A percentile compares a stretch with the other conserved stretches of the same genome.
These are phyloP conservation scores for Graphium colonna DNA, from an alignment of 2,888 invertebrate species.

Conservation along the genomic window DNA sequence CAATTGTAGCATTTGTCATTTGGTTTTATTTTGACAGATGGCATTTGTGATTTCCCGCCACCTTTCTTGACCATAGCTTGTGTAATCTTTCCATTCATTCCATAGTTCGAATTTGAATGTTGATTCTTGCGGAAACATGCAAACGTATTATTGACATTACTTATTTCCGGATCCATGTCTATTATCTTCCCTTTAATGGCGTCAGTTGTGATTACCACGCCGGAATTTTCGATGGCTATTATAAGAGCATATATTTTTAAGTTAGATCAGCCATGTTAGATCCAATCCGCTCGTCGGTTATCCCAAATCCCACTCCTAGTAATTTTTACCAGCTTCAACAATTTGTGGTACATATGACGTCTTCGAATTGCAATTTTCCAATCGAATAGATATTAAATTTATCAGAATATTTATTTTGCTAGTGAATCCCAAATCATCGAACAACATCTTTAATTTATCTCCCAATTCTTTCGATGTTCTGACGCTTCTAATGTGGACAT, in stretches of 20 bases:
- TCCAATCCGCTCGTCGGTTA: neutral
- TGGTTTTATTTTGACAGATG: slow-evolving; percentile 13
- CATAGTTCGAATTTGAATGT: slow-evolving; percentile 1
- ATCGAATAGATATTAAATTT: slow-evolving; percentile 21
- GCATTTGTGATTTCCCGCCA: slow-evolving; percentile 14
- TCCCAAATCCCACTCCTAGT: slow-evolving; percentile 18
- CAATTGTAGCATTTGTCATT: slow-evolving; percentile 17
- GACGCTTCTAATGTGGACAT: slow-evolving; percentile 9
- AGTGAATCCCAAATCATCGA: slow-evolving; percentile 14
- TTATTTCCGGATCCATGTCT: slow-evolving; percentile 20
- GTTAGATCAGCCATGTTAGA: slow-evolving; percentile 20
- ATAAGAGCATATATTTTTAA: slow-evolving; percentile 20
- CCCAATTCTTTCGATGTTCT: no score
- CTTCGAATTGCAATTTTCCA: no score
- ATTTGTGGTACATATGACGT: slow-evolving; percentile 25
- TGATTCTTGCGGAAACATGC: slow-evolving; percentile 1
- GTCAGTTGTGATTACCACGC: slow-evolving; percentile 18
- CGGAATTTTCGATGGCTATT: slow-evolving; percentile 22
- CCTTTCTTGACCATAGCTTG: slow-evolving; percentile 18
- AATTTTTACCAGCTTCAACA: slow-evolving; percentile 21
- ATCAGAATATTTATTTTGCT: slow-evolving; percentile 24
- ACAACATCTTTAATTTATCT: no score
- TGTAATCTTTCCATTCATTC: slow-evolving; percentile 7
- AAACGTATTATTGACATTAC: slow-evolving; percentile 12
- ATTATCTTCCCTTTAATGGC: slow-evolving; percentile 22